Percentiles rank a stretch among this genome's conserved stretches.
Conservation (phyloP, 2,888 invertebrate species). For the Eulithis testata region DNA sequence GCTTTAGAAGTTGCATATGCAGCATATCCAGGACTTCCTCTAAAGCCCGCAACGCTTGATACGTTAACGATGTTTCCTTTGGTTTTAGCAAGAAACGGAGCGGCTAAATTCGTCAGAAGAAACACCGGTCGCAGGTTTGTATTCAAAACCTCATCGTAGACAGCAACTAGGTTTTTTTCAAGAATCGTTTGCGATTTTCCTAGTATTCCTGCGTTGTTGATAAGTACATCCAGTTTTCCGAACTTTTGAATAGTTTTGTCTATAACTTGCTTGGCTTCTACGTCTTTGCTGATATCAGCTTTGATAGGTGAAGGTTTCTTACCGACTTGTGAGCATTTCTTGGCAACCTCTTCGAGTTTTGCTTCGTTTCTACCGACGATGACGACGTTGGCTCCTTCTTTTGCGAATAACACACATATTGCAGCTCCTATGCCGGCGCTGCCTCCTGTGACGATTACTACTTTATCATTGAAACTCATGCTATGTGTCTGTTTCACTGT, state of each 20-base stretch:
- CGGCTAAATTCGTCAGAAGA: conserved; percentile 48
- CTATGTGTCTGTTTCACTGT: neutral
- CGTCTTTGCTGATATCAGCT: conserved; percentile 54
- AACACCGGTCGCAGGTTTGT: conserved; percentile 53
- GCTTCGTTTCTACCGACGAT: conserved; percentile 51
- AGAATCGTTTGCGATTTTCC: conserved; percentile 36
- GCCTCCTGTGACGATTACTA: conserved; percentile 73
- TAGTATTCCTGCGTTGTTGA: conserved; percentile 58
- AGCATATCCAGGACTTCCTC: conserved; percentile 2
- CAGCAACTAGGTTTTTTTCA: conserved; percentile 44
- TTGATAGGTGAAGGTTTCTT: conserved; percentile 44
- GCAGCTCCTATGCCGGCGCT: conserved; percentile 89
- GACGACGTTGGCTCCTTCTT: conserved; percentile 51
- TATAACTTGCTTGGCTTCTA: conserved; percentile 46
- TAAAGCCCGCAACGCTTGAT: conserved; percentile 49
- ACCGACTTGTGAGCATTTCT: conserved; percentile 42
- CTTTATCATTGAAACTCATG: conserved; percentile 57
- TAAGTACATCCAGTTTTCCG: conserved; percentile 54
- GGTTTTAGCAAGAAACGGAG: conserved; percentile 50
- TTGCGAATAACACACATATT: conserved; percentile 85
- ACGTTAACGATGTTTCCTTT: conserved; percentile 61
- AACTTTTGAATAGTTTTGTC: conserved; percentile 49
- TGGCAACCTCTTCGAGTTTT: conserved; percentile 46
- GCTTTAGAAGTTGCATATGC: conserved; percentile 88
- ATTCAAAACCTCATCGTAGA: conserved; percentile 51